Evolutionary conservation across 2,113 vertebrate species (phyloP), one percentile per base, ranked within the genome.

Genomic region (Hemicordylus capensis): DNA sequence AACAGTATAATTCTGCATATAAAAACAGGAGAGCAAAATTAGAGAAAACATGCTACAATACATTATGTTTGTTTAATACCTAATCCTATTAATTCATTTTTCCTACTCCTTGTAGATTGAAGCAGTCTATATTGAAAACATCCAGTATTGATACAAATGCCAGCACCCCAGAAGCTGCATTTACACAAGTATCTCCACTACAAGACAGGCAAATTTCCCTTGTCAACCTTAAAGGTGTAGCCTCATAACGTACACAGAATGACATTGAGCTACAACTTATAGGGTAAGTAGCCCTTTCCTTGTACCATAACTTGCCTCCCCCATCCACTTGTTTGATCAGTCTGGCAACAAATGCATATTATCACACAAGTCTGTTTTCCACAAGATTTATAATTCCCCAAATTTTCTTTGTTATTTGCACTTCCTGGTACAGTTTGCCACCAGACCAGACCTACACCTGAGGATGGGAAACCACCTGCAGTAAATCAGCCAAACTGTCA

Each of bases 11-110:
- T 46, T 56, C 24, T 83, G 31, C 31, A 70, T 1, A 7, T 14
- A 44, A 51, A 83, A 2, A 64, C n/a, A 81, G 26, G 76, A 87
- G 84, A 58, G 3, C 48, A 88, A 83, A 61, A 6, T 75, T 78
- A 84, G 2, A 3, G 1, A 26, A 3, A 14, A 51, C 10, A 75
- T 88, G 44, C 75, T 77, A 75, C 67, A 84, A 85, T 61, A 34
- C 22, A 37, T 14, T 77, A 59, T 37, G 26, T 61, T 17, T 15
- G 6, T 22, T 17, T 54, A 51, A 56, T 24, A 76, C 34, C 14
- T 56, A 26, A n/a, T 20, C 51, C 54, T 51, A 26, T 56, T 58
- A 2, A n/a, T n/a, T 42, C 9, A 6, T n/a, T 51, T 44, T 42
- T 73, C 24, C 31, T 73, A 44, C 2, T 78, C 6, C 28, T 78